phyloP scores from a whole-genome alignment of 2,113 vertebrate genomes.

The Arothron firmamentum region DNA sequence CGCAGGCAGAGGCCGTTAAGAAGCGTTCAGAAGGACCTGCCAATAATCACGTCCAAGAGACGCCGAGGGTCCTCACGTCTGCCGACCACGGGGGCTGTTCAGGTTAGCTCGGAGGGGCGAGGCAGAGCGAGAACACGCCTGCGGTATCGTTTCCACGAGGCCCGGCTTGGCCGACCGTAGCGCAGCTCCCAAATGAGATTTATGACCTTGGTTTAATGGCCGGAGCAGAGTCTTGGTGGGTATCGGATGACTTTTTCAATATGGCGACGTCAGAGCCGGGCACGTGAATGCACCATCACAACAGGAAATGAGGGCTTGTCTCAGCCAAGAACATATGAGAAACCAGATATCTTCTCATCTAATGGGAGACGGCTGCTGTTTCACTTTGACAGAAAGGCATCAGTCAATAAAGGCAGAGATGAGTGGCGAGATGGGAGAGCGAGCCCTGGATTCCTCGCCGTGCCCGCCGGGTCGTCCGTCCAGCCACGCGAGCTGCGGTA shows the following conservation, averaged over 20 bases:
- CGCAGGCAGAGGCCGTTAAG: slow-evolving; percentile 58
- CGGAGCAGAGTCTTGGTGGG: slow-evolving; percentile 66
- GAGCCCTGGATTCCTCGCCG: slow-evolving; percentile 48
- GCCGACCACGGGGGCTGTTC: slow-evolving; percentile 48
- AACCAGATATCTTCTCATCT: slow-evolving; percentile 76
- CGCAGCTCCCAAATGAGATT: slow-evolving; percentile 75
- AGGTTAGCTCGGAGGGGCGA: slow-evolving; percentile 53
- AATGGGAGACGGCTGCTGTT: slow-evolving; percentile 77
- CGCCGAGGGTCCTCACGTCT: slow-evolving; percentile 57
- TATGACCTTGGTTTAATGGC: slow-evolving; percentile 81
- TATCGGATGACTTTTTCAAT: slow-evolving; percentile 80
- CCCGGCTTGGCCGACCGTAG: slow-evolving; percentile 66
- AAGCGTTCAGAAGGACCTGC: slow-evolving; percentile 65
- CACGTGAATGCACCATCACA: slow-evolving; percentile 69
- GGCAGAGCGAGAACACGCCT: slow-evolving; percentile 69
- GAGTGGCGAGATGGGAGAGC: slow-evolving; percentile 57
- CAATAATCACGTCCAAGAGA: slow-evolving; percentile 69
- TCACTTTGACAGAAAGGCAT: slow-evolving; percentile 77
- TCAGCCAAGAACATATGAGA: slow-evolving; percentile 74
- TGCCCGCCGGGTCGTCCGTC: slow-evolving; percentile 20
- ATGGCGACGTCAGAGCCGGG: slow-evolving; percentile 71
- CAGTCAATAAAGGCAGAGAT: slow-evolving; percentile 71
- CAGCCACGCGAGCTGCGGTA: too few species aligned
- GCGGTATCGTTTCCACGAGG: slow-evolving; percentile 74
- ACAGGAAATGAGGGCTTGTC: slow-evolving; percentile 76